Evolutionary conservation across 2,888 invertebrate genomes (phyloP).

Genomic region (Entomobrya proxima): DNA sequence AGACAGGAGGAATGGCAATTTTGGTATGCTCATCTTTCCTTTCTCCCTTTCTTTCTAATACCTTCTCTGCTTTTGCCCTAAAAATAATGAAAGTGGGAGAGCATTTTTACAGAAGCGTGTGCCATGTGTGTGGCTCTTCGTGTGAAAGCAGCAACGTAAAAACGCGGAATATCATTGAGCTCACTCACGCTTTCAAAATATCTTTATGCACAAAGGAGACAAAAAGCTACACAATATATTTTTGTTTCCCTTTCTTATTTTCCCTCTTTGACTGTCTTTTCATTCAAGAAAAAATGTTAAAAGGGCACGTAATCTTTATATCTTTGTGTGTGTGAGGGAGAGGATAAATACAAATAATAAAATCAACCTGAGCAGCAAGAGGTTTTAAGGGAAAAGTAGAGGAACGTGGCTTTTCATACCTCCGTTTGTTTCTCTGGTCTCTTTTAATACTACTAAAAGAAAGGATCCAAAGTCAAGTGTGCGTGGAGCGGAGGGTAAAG

Average conservation of each 20-base stretch:
- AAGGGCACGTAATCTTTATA: constrained; percentile 64
- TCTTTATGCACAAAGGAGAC: neutral
- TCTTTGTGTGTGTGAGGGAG: constrained; percentile 33
- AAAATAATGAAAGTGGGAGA: neutral
- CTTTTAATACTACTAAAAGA: neutral
- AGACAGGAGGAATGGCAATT: constrained; percentile 67
- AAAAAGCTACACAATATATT: neutral
- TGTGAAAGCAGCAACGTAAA: neutral
- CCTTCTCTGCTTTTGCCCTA: neutral
- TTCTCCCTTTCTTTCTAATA: neutral
- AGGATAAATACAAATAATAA: constrained; percentile 65
- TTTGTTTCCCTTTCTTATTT: neutral
- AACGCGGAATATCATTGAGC: neutral
- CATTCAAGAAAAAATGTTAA: constrained; percentile 50
- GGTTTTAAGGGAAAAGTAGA: neutral
- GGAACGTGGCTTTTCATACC: too few relatives aligned
- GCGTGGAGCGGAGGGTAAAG: neutral
- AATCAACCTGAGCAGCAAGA: constrained; percentile 50
- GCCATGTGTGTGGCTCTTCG: neutral
- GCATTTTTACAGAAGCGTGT: neutral
- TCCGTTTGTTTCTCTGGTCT: neutral
- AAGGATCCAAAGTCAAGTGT: neutral
- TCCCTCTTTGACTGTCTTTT: constrained; percentile 54
- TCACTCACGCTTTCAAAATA: too few relatives aligned
- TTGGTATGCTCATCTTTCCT: constrained; percentile 32